These are phyloP conservation scores for Dicranocentrus wangi DNA, from an alignment of 2,888 invertebrate genomes.

Conservation along the genomic window DNA sequence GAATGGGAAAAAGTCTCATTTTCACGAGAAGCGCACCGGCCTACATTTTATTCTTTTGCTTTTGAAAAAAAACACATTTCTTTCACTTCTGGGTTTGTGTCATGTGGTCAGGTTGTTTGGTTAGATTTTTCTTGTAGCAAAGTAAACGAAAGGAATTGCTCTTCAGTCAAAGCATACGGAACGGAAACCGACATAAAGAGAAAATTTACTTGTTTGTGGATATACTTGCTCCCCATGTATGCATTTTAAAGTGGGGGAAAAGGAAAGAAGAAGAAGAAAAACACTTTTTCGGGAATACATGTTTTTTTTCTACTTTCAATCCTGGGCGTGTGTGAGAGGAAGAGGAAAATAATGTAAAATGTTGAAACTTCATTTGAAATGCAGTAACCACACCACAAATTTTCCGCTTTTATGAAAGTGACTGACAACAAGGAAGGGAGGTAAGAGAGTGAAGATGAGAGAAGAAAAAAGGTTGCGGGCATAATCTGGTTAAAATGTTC, in stretches of 20 bases:
- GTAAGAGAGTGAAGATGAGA: too few relatives aligned
- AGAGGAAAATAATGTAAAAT: too few relatives aligned
- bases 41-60: slow-evolving; percentile 7
- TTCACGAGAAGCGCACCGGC: not conserved
- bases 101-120: slow-evolving; percentile 16
- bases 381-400: too few relatives aligned
- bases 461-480: slow-evolving; percentile 24
- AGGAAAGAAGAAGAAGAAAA: too few relatives aligned
- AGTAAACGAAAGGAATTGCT: not conserved
- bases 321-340: too few relatives aligned
- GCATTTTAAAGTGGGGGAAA: too few relatives aligned
- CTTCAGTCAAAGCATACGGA: slow-evolving; percentile 5
- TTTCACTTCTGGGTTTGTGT: not conserved
- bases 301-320: too few relatives aligned
- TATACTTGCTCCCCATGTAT: not conserved
- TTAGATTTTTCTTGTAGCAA: not conserved
- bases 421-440: too few relatives aligned
- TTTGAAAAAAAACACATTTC: not conserved
- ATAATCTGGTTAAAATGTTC: slow-evolving; percentile 50
- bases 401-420: too few relatives aligned
- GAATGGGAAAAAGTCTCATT: slow-evolving; percentile 4
- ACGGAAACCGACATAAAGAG: not conserved
- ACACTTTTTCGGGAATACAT: too few relatives aligned
- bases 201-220: not conserved
- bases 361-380: too few relatives aligned